Conservation (phyloP, 2,888 invertebrate species). For the Beris morrisii region DNA sequence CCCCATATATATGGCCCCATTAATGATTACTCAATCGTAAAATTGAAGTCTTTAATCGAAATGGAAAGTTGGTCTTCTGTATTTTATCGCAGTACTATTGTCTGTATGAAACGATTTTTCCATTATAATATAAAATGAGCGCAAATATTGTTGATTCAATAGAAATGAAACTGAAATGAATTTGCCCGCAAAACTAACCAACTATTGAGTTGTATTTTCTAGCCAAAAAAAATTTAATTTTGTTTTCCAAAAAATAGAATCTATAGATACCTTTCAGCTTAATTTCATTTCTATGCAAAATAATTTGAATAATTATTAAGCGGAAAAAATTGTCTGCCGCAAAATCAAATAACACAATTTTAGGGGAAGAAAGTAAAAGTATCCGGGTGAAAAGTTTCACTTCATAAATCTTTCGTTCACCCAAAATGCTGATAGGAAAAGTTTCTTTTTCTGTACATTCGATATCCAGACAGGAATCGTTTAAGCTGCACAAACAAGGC, state of each 20-base stretch:
- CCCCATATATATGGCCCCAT: conserved; percentile 30
- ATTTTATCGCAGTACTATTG: conserved; percentile 16
- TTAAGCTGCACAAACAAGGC: conserved; percentile 29
- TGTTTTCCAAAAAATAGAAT: too few species aligned
- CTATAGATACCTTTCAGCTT: too few species aligned
- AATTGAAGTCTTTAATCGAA: conserved; percentile 32
- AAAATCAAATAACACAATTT: too few species aligned
- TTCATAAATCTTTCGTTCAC: conserved; percentile 28
- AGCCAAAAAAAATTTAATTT: too few species aligned
- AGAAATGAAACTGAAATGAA: too few species aligned
- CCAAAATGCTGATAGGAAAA: conserved; percentile 25
- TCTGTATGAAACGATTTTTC: neutral
- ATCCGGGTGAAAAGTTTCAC: conserved; percentile 28
- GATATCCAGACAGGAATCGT: conserved; percentile 29
- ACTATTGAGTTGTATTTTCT: too few species aligned
- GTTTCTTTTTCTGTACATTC: conserved; percentile 18
- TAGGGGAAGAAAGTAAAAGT: conserved; percentile 5
- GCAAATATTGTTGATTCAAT: too few species aligned
- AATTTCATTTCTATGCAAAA: too few species aligned
- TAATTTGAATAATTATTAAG: too few species aligned
- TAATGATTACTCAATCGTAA: conserved; percentile 33
- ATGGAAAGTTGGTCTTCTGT: conserved; percentile 29
- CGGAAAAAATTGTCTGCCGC: too few species aligned
- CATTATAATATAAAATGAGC: too few species aligned
- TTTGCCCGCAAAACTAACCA: too few species aligned